Evolutionary conservation across 2,113 vertebrate genomes (phyloP).

Genomic region (Perca fluviatilis): DNA sequence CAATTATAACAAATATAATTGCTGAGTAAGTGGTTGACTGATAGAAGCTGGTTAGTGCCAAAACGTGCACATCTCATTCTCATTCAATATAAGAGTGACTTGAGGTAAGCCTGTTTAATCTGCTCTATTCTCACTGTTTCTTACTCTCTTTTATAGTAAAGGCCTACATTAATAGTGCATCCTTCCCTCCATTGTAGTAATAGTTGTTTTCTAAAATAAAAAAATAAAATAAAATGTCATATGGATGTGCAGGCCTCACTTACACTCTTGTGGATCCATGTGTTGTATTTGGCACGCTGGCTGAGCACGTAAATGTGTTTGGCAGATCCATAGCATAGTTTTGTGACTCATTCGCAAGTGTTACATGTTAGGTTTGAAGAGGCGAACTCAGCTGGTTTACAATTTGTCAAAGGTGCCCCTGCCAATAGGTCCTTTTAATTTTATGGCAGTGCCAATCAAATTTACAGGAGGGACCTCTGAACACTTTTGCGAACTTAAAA

Average conservation of each 20-base stretch:
- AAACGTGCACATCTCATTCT: not conserved
- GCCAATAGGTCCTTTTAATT: conserved; percentile 59
- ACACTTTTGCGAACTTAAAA: conserved; percentile 39
- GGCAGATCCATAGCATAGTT: conserved; percentile 50
- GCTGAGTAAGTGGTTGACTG: not conserved
- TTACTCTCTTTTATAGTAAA: not conserved
- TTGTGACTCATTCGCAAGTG: conserved; percentile 70
- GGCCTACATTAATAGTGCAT: not conserved
- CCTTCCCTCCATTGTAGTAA: not conserved
- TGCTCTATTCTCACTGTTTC: not conserved
- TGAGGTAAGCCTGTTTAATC: not conserved
- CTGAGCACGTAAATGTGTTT: conserved; percentile 66
- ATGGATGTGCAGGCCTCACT: conserved; percentile 40
- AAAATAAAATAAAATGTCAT: conserved; percentile 25
- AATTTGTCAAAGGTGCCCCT: conserved; percentile 61
- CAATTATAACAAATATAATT: not conserved
- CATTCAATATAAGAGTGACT: not conserved
- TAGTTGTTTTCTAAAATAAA: conserved; percentile 22
- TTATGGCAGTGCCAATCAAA: conserved; percentile 62
- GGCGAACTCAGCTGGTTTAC: conserved; percentile 59
- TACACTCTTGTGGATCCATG: conserved; percentile 40
- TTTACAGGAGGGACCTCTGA: conserved; percentile 55
- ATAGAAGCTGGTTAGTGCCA: not conserved
- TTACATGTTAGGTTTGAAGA: conserved; percentile 64
- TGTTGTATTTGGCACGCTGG: conserved; percentile 65